Percentiles rank a stretch among this genome's conserved stretches.
These are phyloP conservation scores for Gila robusta DNA, from an alignment of 2,797 vertebrate species.

Conservation along the genomic window DNA sequence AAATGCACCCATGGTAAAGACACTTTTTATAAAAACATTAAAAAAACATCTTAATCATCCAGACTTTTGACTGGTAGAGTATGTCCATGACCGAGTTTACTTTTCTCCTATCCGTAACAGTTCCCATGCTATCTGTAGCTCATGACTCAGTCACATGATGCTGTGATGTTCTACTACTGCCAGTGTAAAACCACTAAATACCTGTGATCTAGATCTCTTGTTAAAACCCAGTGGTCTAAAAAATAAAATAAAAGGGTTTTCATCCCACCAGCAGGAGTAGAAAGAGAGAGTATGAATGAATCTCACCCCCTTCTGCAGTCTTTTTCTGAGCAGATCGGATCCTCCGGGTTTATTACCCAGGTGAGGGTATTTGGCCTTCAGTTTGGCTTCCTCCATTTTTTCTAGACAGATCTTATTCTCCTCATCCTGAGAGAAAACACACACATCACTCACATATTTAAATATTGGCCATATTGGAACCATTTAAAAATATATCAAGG, in stretches of 20 bases:
- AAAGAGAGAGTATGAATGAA: background rate
- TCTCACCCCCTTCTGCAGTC: conserved; percentile 96
- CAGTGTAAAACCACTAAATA: background rate
- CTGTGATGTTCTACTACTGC: background rate
- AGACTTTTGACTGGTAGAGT: background rate
- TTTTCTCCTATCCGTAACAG: background rate
- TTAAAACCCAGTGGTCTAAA: conserved; percentile 32
- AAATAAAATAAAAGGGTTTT: background rate
- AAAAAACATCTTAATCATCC: background rate
- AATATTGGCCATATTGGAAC: conserved; percentile 54
- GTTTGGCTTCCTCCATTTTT: conserved; percentile 95
- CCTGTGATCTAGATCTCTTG: background rate
- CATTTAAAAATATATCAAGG: background rate
- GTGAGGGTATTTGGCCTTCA: conserved; percentile 96
- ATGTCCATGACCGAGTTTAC: background rate
- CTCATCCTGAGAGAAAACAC: conserved; percentile 83
- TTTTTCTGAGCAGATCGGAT: conserved; percentile 96
- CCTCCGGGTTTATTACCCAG: conserved; percentile 96
- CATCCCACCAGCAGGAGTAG: background rate
- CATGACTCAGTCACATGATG: conserved; percentile 18
- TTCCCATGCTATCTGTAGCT: conserved; percentile 1
- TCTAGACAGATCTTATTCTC: conserved; percentile 94
- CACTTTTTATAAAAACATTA: background rate
- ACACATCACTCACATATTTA: conserved; percentile 47
- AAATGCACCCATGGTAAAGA: background rate